phyloP scores from a whole-genome alignment of 2,797 vertebrate genomes.

The Sandelia bainsii region DNA sequence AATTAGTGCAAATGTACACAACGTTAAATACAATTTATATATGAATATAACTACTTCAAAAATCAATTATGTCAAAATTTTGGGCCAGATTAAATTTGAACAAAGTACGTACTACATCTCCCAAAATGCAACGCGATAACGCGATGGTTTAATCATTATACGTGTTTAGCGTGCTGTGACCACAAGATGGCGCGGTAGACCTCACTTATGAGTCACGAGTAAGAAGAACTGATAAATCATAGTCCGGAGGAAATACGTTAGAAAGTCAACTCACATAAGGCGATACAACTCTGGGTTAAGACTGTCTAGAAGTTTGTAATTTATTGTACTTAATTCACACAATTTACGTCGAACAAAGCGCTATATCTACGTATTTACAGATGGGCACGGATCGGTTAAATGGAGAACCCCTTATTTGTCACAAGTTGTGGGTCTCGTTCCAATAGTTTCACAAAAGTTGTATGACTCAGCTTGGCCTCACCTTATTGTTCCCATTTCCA shows the following conservation, averaged over 20 bases:
- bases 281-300: neutral
- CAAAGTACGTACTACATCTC: conserved; percentile 41
- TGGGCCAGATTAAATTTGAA: rapidly evolving
- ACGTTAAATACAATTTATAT: rapidly evolving
- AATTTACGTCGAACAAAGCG: neutral
- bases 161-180: neutral
- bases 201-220: neutral
- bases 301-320: rapidly evolving
- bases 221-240: neutral
- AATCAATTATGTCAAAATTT: neutral
- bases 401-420: conserved; percentile 39
- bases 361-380: neutral
- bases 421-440: conserved; percentile 31
- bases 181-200: conserved; percentile 67
- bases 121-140: conserved; percentile 57
- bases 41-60: rapidly evolving
- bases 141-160: rapidly evolving
- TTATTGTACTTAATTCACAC: rapidly evolving
- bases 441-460: conserved; percentile 2
- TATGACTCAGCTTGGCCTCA: neutral
- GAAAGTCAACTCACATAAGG: neutral
- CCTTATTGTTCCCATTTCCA: rapidly evolving
- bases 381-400: conserved; percentile 15
- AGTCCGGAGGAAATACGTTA: neutral
- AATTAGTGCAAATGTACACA: rapidly evolving